Evolutionary conservation across 1,140 invertebrate species (phyloP).

Genomic region (Diorhabda sublineata): DNA sequence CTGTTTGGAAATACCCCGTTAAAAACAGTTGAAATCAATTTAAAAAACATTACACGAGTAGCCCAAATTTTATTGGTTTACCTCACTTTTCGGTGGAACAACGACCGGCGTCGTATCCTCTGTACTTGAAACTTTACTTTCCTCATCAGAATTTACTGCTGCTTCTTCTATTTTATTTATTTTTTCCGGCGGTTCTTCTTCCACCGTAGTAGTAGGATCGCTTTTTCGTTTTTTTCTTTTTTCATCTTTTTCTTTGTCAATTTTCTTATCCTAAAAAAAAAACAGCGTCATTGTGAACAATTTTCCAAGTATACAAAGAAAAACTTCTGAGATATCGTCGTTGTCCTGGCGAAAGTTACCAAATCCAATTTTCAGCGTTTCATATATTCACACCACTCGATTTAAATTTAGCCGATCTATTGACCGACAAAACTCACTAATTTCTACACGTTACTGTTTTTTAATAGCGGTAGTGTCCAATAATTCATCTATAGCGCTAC

Average conservation of each 20-base stretch:
- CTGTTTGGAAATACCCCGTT: too few relatives aligned
- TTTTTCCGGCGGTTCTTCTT: constrained; percentile 21
- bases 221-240: constrained; percentile 43
- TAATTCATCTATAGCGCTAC: too few relatives aligned
- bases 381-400: too few relatives aligned
- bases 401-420: too few relatives aligned
- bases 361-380: too few relatives aligned
- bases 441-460: too few relatives aligned
- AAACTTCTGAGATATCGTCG: neutral
- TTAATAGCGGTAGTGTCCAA: too few relatives aligned
- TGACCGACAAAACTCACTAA: too few relatives aligned
- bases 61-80: neutral
- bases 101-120: constrained; percentile 18
- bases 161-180: constrained; percentile 20
- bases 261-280: constrained; percentile 50
- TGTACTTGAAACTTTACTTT: constrained; percentile 28
- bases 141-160: constrained; percentile 29
- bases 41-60: too few relatives aligned
- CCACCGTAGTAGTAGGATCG: constrained; percentile 19
- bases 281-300: neutral
- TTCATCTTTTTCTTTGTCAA: constrained; percentile 49
- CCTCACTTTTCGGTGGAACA: constrained; percentile 11
- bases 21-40: too few relatives aligned
- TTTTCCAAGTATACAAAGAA: neutral
- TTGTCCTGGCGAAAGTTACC: too few relatives aligned